Conservation (phyloP, 2,888 invertebrate species). For the Hipparchia semele region DNA sequence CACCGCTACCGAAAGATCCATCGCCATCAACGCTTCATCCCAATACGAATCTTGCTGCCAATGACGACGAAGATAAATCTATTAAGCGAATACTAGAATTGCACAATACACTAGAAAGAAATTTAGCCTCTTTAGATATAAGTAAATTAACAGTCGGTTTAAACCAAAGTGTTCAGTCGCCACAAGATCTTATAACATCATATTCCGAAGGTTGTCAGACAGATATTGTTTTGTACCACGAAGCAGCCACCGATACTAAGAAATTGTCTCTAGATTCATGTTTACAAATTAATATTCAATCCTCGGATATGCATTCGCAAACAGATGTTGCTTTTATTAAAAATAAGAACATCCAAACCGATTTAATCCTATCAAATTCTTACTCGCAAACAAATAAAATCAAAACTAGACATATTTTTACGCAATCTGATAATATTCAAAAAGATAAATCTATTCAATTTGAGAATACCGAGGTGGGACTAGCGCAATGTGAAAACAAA, state of each 20-base stretch:
- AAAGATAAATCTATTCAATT: constrained; percentile 59
- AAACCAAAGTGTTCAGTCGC: constrained; percentile 67
- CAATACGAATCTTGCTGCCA: constrained; percentile 47
- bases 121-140: constrained; percentile 65
- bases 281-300: constrained; percentile 62
- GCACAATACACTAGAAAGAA: constrained; percentile 71
- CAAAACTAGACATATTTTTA: constrained; percentile 57
- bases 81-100: constrained; percentile 71
- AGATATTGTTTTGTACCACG: constrained; percentile 66
- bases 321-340: constrained; percentile 66
- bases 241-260: constrained; percentile 67
- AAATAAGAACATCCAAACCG: constrained; percentile 67
- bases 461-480: constrained; percentile 45
- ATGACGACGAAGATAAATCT: constrained; percentile 60
- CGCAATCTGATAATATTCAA: constrained; percentile 60
- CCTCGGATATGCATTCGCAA: constrained; percentile 69
- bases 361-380: constrained; percentile 51
- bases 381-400: constrained; percentile 65
- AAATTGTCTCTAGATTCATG: constrained; percentile 69
- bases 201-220: constrained; percentile 76
- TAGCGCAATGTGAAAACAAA: constrained; percentile 49
- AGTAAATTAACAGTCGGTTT: constrained; percentile 66
- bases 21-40: constrained; percentile 64
- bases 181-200: constrained; percentile 62
- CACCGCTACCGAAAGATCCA: constrained; percentile 57